Base-by-base conservation (phyloP, 2,888 invertebrate species). In the Galeopsomyia nigrocyanea region DNA sequence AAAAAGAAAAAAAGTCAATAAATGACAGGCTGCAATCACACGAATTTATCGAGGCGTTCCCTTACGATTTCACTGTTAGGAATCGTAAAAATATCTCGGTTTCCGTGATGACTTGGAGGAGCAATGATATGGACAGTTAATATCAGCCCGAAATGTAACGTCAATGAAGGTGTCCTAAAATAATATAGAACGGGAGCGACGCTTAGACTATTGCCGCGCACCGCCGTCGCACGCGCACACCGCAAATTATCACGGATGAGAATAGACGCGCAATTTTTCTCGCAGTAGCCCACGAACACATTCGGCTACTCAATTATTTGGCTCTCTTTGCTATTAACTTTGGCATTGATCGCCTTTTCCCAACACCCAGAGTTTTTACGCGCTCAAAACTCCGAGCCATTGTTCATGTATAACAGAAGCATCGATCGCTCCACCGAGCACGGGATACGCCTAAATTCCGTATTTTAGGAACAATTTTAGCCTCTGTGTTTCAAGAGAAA, bases 261-360 rank as follows among this genome's bases (percentile, higher is more conserved):
- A 63, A 72, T 58, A 68, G 63, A 68, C 53, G 55, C 63, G 21
- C 16, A 50, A 58, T 58, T 68, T 63, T 58, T 50, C 17, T 58
- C n/a, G 17, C 55, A 39, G 39, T 39, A 9, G 50, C 53, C n/a
- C 47, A 6, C 55, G 7, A 51, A 51, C 46, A 57, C 13, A 56
- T 57, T 64, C 56, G 56, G 14, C 16, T 21, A 31, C 17, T 17
- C 21, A 47, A 63, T 57, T 67, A 67, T 67, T 67, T 72, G 67
- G 51, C 63, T 67, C 26, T n/a, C n/a, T n/a, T n/a, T 19, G 7
- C 1, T 53, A 63, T 58, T 67, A 72, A 63, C 57, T 67, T 63
- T 72, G 62, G 62, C 62, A 72, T 47, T 63, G 53, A 46, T 58
- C 63, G 63, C 51, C 14, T 53, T 68, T 71, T 46, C 19, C 10